Evolutionary conservation across 2,888 invertebrate species (phyloP).

Genomic region (Xylota sylvarum): DNA sequence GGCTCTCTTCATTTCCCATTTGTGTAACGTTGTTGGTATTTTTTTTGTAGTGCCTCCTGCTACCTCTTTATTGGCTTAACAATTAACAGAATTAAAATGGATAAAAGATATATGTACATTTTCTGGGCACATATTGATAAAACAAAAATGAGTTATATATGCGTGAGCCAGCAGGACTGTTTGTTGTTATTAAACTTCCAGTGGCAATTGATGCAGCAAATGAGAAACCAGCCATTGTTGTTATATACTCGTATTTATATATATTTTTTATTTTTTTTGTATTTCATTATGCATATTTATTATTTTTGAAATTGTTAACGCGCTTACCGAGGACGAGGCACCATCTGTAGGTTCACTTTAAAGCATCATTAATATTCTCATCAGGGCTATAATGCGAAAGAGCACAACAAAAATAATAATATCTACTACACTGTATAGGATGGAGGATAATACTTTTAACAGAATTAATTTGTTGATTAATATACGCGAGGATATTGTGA

Average conservation of each 20-base stretch:
- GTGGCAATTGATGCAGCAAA: conserved; percentile 60
- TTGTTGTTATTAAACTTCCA: conserved; percentile 54
- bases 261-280: conserved; percentile 15
- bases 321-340: conserved; percentile 22
- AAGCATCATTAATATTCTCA: conserved; percentile 53
- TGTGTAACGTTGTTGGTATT: background rate
- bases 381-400: background rate
- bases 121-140: conserved; percentile 49
- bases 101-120: conserved; percentile 47
- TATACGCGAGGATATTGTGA: conserved; percentile 26
- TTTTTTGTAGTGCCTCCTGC: background rate
- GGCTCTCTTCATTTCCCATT: conserved; percentile 27
- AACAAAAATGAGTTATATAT: conserved; percentile 43
- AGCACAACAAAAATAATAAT: background rate
- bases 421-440: background rate
- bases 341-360: conserved; percentile 58
- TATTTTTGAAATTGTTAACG: conserved; percentile 36
- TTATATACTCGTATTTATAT: background rate
- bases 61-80: conserved; percentile 68
- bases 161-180: background rate
- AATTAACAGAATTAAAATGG: conserved; percentile 72
- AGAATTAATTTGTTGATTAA: conserved; percentile 68
- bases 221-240: conserved; percentile 39
- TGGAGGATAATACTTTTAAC: conserved; percentile 58
- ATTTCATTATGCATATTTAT: conserved; percentile 19